These are phyloP conservation scores for Eupithecia insigniata DNA, from an alignment of 2,888 invertebrate genomes.

Conservation along the genomic window DNA sequence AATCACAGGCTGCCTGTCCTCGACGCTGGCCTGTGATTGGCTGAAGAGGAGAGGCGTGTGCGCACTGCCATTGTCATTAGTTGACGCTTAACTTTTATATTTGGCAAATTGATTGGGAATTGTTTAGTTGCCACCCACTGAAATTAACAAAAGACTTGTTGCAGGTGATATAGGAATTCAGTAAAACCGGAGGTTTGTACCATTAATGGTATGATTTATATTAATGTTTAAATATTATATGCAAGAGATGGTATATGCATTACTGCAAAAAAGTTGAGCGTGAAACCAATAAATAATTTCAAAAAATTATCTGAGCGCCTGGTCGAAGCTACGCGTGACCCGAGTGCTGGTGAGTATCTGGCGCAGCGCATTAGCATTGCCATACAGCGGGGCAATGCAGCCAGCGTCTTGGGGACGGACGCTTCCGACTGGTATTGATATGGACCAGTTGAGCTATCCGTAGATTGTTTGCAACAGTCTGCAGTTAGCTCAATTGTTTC, in stretches of 20 bases:
- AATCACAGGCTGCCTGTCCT: slow-evolving; percentile 20
- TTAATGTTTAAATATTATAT: neutral
- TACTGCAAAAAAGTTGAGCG: neutral
- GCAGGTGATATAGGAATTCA: neutral
- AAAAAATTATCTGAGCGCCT: too few relatives aligned
- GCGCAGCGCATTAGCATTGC: too few relatives aligned
- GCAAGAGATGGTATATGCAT: neutral
- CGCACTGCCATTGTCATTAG: slow-evolving; percentile 25
- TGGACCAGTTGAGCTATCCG: too few relatives aligned
- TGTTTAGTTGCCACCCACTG: neutral
- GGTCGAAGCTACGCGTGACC: too few relatives aligned
- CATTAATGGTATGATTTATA: neutral
- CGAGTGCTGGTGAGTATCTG: too few relatives aligned
- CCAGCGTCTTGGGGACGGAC: too few relatives aligned
- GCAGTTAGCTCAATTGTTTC: too few relatives aligned
- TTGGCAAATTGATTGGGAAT: neutral
- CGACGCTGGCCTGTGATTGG: slow-evolving; percentile 26
- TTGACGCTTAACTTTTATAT: neutral
- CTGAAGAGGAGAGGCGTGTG: slow-evolving; percentile 30
- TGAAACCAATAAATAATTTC: neutral
- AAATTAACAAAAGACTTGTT: neutral
- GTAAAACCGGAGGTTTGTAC: neutral
- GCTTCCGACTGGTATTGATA: too few relatives aligned
- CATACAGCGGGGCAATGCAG: too few relatives aligned
- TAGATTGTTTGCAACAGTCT: too few relatives aligned